phyloP scores from a whole-genome alignment of 2,888 invertebrate species.

The Coleophora flavipennella region DNA sequence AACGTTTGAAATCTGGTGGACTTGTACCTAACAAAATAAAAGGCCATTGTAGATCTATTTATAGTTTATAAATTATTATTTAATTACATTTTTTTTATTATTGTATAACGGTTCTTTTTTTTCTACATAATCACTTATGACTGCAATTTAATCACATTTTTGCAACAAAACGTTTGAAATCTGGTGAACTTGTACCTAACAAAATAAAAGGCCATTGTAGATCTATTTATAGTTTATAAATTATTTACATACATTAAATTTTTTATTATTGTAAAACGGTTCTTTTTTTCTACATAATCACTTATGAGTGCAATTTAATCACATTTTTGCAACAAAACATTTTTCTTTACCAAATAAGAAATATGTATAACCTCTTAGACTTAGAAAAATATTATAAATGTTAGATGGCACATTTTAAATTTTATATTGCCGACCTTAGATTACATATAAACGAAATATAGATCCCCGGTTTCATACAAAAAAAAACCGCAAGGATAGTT shows the following conservation, averaged over 20 bases:
- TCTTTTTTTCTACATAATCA: neutral
- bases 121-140: neutral
- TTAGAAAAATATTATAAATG: too few species aligned
- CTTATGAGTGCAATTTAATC: constrained; percentile 4
- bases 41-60: constrained; percentile 8
- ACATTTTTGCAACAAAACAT: neutral
- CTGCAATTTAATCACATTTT: constrained; percentile 4
- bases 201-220: constrained; percentile 7
- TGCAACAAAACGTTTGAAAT: too few species aligned
- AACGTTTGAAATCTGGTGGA: neutral
- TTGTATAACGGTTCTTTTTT: neutral
- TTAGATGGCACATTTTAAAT: too few species aligned
- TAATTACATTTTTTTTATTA: constrained; percentile 5
- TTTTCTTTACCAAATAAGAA: too few species aligned
- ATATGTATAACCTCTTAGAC: too few species aligned
- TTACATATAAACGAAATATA: too few species aligned
- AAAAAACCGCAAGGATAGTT: too few species aligned
- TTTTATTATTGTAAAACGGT: constrained; percentile 1
- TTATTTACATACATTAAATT: constrained; percentile 4
- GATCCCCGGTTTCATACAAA: too few species aligned
- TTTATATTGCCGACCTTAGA: too few species aligned
- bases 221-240: constrained; percentile 6
- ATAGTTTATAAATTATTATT: constrained; percentile 8
- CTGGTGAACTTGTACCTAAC: constrained; percentile 1
- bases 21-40: constrained; percentile 1